A percentile compares a stretch with the other conserved stretches of the same genome.
Evolutionary conservation across 2,113 vertebrate genomes (phyloP).

Genomic region (Mellivora capensis): DNA sequence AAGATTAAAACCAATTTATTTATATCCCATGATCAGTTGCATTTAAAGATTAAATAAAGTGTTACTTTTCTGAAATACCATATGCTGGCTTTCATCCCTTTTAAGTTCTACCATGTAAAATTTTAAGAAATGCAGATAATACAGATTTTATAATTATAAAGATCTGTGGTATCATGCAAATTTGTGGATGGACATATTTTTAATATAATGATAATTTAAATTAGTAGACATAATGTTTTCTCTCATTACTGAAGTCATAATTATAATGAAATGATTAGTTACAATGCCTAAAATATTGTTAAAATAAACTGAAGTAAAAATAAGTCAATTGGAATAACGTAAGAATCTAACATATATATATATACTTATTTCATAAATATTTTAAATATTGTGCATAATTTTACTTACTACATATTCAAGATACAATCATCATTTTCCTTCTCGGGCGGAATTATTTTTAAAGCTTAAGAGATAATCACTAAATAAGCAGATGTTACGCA

Average conservation of each 20-base stretch:
- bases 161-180: not conserved
- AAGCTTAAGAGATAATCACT: not conserved
- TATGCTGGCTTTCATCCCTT: not conserved
- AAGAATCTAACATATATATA: not conserved
- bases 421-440: not conserved
- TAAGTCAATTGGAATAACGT: not conserved
- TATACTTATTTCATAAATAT: too few species aligned
- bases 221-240: not conserved
- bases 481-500: not conserved
- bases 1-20: not conserved
- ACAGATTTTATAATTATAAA: not conserved
- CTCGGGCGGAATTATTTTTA: not conserved
- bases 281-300: not conserved
- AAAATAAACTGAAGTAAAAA: not conserved
- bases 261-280: not conserved
- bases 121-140: not conserved
- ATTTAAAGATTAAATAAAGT: not conserved
- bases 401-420: not conserved
- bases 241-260: not conserved
- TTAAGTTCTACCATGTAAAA: not conserved
- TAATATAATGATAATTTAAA: not conserved
- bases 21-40: not conserved
- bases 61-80: not conserved
- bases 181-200: not conserved
- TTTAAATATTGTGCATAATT: not conserved